Base-by-base conservation (phyloP, 2,797 vertebrate species). In the Pangasius sanitwongsei region DNA sequence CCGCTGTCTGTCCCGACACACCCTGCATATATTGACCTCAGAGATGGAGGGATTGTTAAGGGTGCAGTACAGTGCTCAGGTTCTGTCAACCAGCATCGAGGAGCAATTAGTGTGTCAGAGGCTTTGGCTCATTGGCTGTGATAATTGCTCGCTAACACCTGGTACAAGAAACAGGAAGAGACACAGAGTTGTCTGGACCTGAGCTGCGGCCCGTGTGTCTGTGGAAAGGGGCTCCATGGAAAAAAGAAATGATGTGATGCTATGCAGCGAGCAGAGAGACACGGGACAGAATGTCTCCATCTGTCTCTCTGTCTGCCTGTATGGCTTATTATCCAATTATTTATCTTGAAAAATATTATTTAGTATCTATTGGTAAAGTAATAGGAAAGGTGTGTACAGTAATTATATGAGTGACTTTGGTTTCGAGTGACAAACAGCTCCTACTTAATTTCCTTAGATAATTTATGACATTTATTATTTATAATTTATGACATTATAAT, bases 41-140 rank as follows among this genome's bases (percentile, higher is more conserved):
- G 92, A 86, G 87, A 86, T 92, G 90, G 93, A 3, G 16, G 13
- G 12, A n/a, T 28, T 13, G 41, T 69, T 69, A n/a, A 12, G 63
- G 57, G n/a, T 50, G 63, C 16, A 48, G 63, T 53, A 4, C 63
- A 0, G 75, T 90, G 91, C 91, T 92, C 84, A 86, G 92, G 91
- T 89, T 91, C 94, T 94, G 90, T 92, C 83, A 23, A n/a, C n/a
- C 50, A 83, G 82, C 87, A 75, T 61, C 44, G 16, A 85, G 70
- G 93, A 94, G 93, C 93, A 94, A 95, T 95, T 95, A 95, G 91
- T 91, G 92, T 95, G 94, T 96, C 94, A 96, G 92, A 95, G 93
- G 93, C 93, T 94, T 94, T 91, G 95, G 92, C 94, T 94, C 94
- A 94, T 95, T 95, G 93, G 93, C 93, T 90, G 90, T 91, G 93